Evolutionary conservation across 2,888 invertebrate genomes (phyloP), one percentile per base, ranked within the genome.

Genomic region (Protodeltote pygarga): DNA sequence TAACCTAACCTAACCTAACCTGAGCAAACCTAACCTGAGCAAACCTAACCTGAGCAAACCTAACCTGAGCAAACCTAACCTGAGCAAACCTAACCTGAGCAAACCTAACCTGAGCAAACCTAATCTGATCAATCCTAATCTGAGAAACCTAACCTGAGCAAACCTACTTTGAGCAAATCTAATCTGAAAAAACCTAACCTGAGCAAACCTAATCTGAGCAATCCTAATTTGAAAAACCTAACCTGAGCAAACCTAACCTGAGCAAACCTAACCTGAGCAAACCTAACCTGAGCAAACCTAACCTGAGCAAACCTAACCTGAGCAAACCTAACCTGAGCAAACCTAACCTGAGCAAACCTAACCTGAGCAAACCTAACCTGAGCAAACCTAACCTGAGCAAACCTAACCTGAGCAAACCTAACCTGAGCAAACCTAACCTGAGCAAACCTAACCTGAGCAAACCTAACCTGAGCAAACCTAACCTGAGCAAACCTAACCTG

Each of bases 381-480:
- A 48, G 41, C 50, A 44, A 50, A 50, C 44, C 44, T 50, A 49
- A 50, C 44, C 50, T 50, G 45, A 44, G 44, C 50, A 39, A 50
- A 50, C 50, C 50, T 50, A 50, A 50, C 41, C 41, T 31, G 37
- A 48, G 32, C 48, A 34, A 48, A 34, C 41, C 41, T 31, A 48
- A 35, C 49, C 49, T 49, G 45, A 49, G 34, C 41, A 37, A 49
- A 44, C 38, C 46, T 48, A 58, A 52, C 58, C 52, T 52, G 50
- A 53, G 53, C 58, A 53, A 53, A 59, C 58, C 58, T 50, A 59
- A 59, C 58, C 58, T 53, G 53, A 59, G 53, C 58, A 50, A 53
- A 59, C 58, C 58, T 46, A 51, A 51, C 51, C 51, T 46, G 46
- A 51, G 47, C 53, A 44, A 47, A 53, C 53, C 53, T 47, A 53